Evolutionary conservation across 2,888 invertebrate species (phyloP), one percentile per base, ranked within the genome.

Genomic region (Caenorhabditis sinica): DNA sequence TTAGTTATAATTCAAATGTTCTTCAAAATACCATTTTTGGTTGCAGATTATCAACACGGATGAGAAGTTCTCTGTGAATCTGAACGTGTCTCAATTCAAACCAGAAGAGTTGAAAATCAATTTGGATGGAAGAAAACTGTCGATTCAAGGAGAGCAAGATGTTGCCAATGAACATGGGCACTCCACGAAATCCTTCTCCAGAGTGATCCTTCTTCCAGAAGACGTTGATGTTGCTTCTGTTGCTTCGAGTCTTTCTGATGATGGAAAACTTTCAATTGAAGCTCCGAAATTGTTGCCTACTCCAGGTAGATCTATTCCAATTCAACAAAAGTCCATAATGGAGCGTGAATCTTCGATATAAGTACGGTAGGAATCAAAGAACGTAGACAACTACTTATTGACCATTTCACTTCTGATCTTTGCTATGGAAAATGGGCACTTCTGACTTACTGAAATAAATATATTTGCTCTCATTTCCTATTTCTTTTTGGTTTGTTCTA

Each of bases 81-180:
- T 74, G 36, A 58, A 82, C 23, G 82, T 82, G 9, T 77, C 77
- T 20, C 69, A 83, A 40, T 83, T 63, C 60, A 76, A 77, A 45
- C 82, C 82, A 11, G 82, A 83, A 63, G 66, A 83, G 20, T n/a
- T 83, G 23, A 77, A 77, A 33, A 60, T 83, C 28, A 65, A 83
- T 56, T 40, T 69, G 69, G 69, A 69, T 3, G 69, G 69, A 69
- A 56, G 69, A 56, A 36, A 8, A 13, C 56, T 69, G 23, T 40
- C 69, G 9, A 53, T 69, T 56, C 56, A 69, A 40, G 69, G 69
- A 43, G 69, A 56, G 11, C 56, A 69, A 17, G 56, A 69, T 6
- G 30, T 69, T 3, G 15, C 20, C 23, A 53, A 23, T 56, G 69
- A 69, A 4, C 53, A 69, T 56, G 69, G 69, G 17, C 11, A 36